Evolutionary conservation across 2,113 vertebrate species (phyloP).

Genomic region (Megaleporinus macrocephalus): DNA sequence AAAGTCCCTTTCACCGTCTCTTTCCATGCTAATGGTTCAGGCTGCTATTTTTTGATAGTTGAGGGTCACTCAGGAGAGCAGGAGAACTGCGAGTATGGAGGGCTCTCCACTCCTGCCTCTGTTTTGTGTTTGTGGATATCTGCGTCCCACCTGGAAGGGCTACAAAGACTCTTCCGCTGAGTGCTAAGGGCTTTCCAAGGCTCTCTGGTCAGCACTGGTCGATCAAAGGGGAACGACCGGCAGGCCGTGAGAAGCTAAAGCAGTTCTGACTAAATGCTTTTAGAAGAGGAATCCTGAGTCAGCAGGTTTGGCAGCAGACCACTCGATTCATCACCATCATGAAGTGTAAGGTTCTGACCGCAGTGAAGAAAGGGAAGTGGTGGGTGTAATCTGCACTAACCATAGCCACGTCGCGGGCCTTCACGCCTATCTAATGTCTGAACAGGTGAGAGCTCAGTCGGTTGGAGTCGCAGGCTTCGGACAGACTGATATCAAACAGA

Average conservation of each 20-base stretch:
- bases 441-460: neutral
- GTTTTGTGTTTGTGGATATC: constrained; percentile 18
- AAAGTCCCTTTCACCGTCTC: neutral
- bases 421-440: neutral
- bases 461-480: neutral
- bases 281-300: constrained; percentile 48
- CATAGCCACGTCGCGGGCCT: neutral
- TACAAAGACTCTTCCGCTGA: constrained; percentile 34
- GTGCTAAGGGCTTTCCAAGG: constrained; percentile 34
- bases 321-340: constrained; percentile 20
- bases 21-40: constrained; percentile 63
- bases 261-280: constrained; percentile 48
- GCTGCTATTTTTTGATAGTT: constrained; percentile 59
- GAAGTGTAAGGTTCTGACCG: neutral
- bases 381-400: neutral
- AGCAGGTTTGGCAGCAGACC: constrained; percentile 38
- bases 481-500: neutral
- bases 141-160: constrained; percentile 36
- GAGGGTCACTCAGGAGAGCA: constrained; percentile 51
- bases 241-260: constrained; percentile 38
- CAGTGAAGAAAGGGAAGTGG: neutral
- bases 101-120: constrained; percentile 52
- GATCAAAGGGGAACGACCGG: constrained; percentile 50
- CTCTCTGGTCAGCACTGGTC: constrained; percentile 41
- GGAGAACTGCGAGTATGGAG: constrained; percentile 29